Base-by-base conservation (phyloP, 2,797 vertebrate genomes). In the Acanthopagrus latus region DNA sequence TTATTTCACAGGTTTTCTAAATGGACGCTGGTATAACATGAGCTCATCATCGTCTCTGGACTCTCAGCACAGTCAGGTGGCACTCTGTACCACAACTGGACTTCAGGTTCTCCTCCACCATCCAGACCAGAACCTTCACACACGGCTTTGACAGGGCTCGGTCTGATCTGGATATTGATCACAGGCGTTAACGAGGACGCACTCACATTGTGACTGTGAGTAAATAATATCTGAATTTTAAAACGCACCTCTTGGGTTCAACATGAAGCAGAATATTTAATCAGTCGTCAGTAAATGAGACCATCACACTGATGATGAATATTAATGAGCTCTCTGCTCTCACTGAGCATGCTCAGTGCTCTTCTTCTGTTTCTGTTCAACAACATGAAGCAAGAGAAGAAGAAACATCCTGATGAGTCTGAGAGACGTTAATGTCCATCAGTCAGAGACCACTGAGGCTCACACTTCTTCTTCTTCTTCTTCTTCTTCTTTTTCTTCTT, bases 231-330 rank as follows among this genome's bases (percentile, higher is more conserved):
- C 85, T 82, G 86, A 91, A 88, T 89, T 90, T 88, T 90, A 85
- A 88, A 91, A 88, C 77, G 80, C 85, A 89, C 88, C 90, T 94
- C 91, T 88, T 90, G 90, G 90, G 91, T 93, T 84, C 85, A 71
- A 84, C 91, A 90, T 93, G 85, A 93, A 93, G 89, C 79, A 82
- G 91, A 92, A 94, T 92, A 88, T 90, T 90, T 90, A 91, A 93
- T 93, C 80, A 84, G 46, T 78, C 80, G 65, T 84, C 82, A 89
- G 78, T 86, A 87, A 92, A 91, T 83, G 86, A 92, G 88, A 90
- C 81, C 86, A 84, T 86, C 74, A 82, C 86, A 85, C 87, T 38
- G 18, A 7, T 59, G 27, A 60, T 71, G 16, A 70, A 52, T 67
- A 59, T 66, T 51, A 50, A 58, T 21, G 54, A 41, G 16, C 44